Percentiles rank a stretch among this genome's conserved stretches.
phyloP scores from a whole-genome alignment of 2,113 vertebrate genomes.

The Aplodontia rufa region DNA sequence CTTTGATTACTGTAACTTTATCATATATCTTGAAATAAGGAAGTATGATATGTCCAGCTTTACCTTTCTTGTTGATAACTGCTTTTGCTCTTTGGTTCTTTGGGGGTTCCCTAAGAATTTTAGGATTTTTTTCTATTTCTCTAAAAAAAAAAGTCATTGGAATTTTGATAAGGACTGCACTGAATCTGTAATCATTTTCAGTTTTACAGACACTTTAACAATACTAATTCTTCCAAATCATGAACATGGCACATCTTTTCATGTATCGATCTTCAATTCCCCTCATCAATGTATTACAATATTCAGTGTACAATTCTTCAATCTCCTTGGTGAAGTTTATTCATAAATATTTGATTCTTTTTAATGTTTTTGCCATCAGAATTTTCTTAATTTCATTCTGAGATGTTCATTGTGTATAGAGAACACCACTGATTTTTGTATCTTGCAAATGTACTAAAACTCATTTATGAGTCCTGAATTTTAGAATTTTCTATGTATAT shows the following conservation, averaged over 20 bases:
- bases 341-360: background rate
- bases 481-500: background rate
- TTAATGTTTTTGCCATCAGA: background rate
- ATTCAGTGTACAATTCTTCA: background rate
- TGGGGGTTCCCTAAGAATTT: background rate
- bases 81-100: background rate
- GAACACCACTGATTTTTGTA: background rate
- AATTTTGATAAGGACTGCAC: background rate
- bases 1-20: no score
- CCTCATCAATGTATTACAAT: background rate
- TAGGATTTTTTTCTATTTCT: no score
- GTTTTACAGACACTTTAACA: background rate
- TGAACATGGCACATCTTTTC: background rate
- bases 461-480: background rate
- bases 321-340: background rate
- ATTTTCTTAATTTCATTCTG: background rate
- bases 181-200: background rate
- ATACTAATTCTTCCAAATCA: background rate
- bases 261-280: background rate
- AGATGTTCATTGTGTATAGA: background rate
- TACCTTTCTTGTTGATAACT: background rate
- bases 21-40: background rate
- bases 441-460: background rate
- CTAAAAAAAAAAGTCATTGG: background rate
- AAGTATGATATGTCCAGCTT: background rate